phyloP scores from a whole-genome alignment of 2,113 vertebrate genomes.

The Megaceryle torquata region DNA sequence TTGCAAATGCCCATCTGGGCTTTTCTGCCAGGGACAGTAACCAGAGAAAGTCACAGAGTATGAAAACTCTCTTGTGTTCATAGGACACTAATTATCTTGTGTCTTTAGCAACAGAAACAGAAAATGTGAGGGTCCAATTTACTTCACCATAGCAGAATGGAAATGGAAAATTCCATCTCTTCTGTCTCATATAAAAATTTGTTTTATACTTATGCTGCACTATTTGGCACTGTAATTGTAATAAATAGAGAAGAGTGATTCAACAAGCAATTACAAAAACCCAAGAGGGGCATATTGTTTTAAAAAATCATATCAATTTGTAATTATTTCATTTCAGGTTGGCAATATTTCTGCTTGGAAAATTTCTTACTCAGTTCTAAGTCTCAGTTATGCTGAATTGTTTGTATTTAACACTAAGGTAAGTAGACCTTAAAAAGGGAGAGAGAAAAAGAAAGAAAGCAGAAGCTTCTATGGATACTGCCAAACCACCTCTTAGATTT shows the following conservation, averaged over 20 bases:
- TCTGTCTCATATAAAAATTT: neutral
- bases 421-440: constrained; percentile 29
- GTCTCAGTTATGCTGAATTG: neutral
- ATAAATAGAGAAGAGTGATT: neutral
- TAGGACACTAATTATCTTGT: neutral
- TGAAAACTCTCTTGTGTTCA: neutral
- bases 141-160: neutral
- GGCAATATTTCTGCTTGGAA: constrained; percentile 23
- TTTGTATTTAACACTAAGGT: constrained; percentile 35
- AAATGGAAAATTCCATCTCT: constrained; percentile 1
- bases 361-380: neutral
- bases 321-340: constrained; percentile 8
- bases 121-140: neutral
- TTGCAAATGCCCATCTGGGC: neutral
- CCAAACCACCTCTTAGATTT: constrained; percentile 44
- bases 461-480: constrained; percentile 42
- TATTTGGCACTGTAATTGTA: constrained; percentile 1
- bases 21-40: neutral
- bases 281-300: neutral
- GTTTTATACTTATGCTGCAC: neutral
- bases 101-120: neutral
- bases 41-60: neutral
- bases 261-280: neutral
- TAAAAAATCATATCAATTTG: neutral
- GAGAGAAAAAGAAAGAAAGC: constrained; percentile 36